Evolutionary conservation across 2,797 vertebrate genomes (phyloP).

Genomic region (Emys orbicularis): DNA sequence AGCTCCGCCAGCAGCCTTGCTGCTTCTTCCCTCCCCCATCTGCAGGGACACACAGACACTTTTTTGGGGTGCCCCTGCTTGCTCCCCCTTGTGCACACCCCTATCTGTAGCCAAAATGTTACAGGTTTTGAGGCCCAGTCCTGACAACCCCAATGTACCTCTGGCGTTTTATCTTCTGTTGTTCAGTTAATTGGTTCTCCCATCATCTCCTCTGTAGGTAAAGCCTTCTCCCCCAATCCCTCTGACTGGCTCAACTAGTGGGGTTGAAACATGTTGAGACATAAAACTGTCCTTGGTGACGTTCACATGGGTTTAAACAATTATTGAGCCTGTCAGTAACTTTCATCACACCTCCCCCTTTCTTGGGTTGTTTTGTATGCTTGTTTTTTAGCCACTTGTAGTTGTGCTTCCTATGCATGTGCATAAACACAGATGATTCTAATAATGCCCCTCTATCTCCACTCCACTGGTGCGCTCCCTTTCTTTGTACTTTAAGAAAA

Average conservation of each 20-base stretch:
- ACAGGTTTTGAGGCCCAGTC: neutral
- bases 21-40: too few species aligned
- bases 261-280: neutral
- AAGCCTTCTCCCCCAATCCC: neutral
- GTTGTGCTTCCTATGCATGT: fast-evolving
- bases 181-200: neutral
- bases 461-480: neutral
- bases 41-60: too few species aligned
- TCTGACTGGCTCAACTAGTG: neutral
- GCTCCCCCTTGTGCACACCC: too few species aligned
- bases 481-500: neutral
- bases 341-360: neutral
- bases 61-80: too few species aligned
- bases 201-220: neutral
- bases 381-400: neutral
- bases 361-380: neutral
- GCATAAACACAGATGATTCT: neutral
- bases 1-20: too few species aligned
- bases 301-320: neutral
- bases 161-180: neutral
- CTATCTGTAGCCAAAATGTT: too few species aligned
- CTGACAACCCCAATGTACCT: neutral
- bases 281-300: neutral
- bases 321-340: neutral
- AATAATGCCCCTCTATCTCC: neutral